Conservation (phyloP, 2,113 vertebrate species). For the Verasper variegatus region DNA sequence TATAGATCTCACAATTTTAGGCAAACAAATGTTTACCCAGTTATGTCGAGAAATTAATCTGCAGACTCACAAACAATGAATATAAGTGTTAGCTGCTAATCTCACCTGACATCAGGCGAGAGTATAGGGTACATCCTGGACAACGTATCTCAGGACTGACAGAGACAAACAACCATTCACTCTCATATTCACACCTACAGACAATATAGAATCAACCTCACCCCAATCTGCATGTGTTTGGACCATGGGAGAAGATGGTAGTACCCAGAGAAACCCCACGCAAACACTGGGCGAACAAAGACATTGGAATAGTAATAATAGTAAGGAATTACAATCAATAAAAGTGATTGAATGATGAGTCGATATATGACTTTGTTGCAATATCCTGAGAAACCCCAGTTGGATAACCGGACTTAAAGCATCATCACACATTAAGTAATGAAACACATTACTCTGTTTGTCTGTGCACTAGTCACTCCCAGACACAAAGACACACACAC, state of each 20-base stretch:
- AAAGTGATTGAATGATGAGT: slow-evolving; percentile 10
- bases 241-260: no score
- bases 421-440: not conserved
- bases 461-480: slow-evolving; percentile 13
- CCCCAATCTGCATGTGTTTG: no score
- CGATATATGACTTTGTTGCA: not conserved
- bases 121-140: no score
- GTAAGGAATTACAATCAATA: not conserved
- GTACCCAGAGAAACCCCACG: not conserved
- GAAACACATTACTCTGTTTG: slow-evolving; percentile 5
- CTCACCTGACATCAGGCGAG: no score
- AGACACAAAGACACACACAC: slow-evolving; percentile 2
- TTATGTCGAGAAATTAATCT: no score
- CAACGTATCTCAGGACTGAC: not conserved
- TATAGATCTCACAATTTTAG: no score
- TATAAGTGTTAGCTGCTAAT: no score
- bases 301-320: not conserved
- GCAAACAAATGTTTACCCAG: no score
- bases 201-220: no score
- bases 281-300: not conserved
- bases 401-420: not conserved
- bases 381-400: not conserved
- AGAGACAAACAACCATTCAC: no score
- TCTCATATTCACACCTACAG: no score
- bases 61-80: no score